Evolutionary conservation across 2,113 vertebrate species (phyloP), one percentile per base, ranked within the genome.

Genomic region (Stegastes partitus): DNA sequence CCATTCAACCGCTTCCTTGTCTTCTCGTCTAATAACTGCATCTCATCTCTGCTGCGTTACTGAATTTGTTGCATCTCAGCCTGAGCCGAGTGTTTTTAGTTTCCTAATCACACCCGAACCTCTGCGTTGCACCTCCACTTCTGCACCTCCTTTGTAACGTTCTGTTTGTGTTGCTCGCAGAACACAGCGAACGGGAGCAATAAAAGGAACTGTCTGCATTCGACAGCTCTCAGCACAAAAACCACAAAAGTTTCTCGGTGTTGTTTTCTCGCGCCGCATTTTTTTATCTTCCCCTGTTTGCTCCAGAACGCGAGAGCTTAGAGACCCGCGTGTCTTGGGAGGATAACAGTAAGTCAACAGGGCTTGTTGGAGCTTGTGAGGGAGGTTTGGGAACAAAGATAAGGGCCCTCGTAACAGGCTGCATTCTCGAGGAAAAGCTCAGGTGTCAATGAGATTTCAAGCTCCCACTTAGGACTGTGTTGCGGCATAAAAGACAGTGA

Each of bases 391-490:
- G 64, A 79, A 59, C 71, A 61, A 37, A 83, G 87, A 89, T 91
- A 89, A 89, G 78, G 53, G 22, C 42, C 51, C 65, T 68, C 18
- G 56, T 59, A 69, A 63, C 45, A 23, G 42, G 61, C 15, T 37
- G 68, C 70, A 28, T 42, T 57, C 37, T 62, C 8, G 1, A 61
- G 49, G 10, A 16, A 44, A n/a, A 59, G 71, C 51, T 70, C 72
- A 72, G 64, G 71, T 80, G 81, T 80, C 74, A 18, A 23, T 44
- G 49, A 83, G 84, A 83, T 85, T 87, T 87, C 71, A 77, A 83
- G 56, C 63, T 28, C 4, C 25, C 25, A n/a, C 63, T 64, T 39
- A 65, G 59, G 47, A 44, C 44, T 65, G 22, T 44, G 18, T 9
- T 34, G 37, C 53, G 16, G 37, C 22, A 66, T n/a, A 44, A 73